Conservation (phyloP, 2,888 invertebrate genomes). For the Pristionchus maxplancki region DNA sequence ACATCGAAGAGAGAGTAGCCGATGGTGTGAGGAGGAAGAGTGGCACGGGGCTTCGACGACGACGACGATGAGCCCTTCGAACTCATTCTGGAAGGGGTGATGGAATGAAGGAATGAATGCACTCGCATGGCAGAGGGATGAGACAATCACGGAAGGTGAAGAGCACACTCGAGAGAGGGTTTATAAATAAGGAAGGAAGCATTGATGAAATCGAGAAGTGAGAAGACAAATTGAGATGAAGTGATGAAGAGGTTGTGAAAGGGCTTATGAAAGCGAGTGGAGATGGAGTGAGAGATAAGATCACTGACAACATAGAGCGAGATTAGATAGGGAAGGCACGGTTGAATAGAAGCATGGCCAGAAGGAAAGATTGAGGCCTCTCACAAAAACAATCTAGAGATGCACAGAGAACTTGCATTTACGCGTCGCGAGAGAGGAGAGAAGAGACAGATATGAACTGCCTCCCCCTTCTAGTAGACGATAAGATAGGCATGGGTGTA, state of each 20-base stretch:
- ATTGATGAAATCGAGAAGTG: not conserved
- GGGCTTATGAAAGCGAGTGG: conserved; percentile 16
- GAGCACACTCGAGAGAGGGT: not conserved
- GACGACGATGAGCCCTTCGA: not conserved
- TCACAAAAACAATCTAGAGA: not conserved
- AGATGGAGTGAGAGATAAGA: conserved; percentile 17
- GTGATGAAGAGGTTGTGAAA: conserved; percentile 22
- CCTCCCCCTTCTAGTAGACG: not conserved
- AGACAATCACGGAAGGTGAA: conserved; percentile 4
- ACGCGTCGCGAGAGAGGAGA: not conserved
- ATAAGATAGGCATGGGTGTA: conserved; percentile 11
- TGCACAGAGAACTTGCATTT: not conserved
- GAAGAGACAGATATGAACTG: not conserved
- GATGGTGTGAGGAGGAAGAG: conserved; percentile 5
- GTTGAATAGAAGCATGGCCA: not conserved
- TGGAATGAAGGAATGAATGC: not conserved
- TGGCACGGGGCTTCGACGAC: not conserved
- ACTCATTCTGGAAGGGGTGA: not conserved
- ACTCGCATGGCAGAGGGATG: not conserved
- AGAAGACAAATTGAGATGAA: not conserved
- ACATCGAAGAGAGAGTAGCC: conserved; percentile 48
- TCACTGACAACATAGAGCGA: not conserved
- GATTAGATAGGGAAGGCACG: not conserved
- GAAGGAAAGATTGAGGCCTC: not conserved
- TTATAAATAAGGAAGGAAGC: conserved; percentile 13